Evolutionary conservation across 1,140 invertebrate species (phyloP), one percentile per base, ranked within the genome.

Genomic region (Bombus fervidus): DNA sequence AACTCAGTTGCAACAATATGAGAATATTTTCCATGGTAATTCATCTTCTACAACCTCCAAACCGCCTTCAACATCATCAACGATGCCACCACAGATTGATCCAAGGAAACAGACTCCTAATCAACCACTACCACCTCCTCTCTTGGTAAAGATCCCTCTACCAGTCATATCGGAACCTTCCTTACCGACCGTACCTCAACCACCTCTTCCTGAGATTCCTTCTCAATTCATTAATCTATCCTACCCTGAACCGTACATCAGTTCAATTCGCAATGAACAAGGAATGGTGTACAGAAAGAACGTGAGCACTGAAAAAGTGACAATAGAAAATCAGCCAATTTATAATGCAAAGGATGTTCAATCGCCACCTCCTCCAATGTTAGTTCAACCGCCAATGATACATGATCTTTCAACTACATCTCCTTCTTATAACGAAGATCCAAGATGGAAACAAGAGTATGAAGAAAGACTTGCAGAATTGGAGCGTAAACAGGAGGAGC

Each of bases 1-100:
- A 0, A 92, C 89, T 39, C 94, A 95, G 15, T 83, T 95, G 6
- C 90, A 92, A 10, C 92, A 91, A n/a, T 95, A 95, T 69, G 94
- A 95, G 72, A 87, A 80, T 43, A 72, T 95, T 0, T 95, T 95
- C 37, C 95, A 95, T 78, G 64, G 73, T 0, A 79, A 47, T 47
- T 68, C 82, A 2, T 25, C 59, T 3, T 28, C 76, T n/a, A 62
- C 74, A 81, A 64, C 86, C 41, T 9, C 74, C 1, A 53, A 53
- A 53, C 18, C 47, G 47, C 57, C 89, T 25, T 69, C 85, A 10
- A 80, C 86, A 3, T 77, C 90, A 1, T 37, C 86, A 2, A 69
- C 47, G 13, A 15, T 28, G 15, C 15, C 18, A 9, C 57, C 78
- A 5, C 53, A 76, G 13, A 0, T 88, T 18, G 73, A 90, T 28